These are phyloP conservation scores for Aphelenchoides bicaudatus DNA, from an alignment of 2,888 invertebrate genomes.

Conservation along the genomic window DNA sequence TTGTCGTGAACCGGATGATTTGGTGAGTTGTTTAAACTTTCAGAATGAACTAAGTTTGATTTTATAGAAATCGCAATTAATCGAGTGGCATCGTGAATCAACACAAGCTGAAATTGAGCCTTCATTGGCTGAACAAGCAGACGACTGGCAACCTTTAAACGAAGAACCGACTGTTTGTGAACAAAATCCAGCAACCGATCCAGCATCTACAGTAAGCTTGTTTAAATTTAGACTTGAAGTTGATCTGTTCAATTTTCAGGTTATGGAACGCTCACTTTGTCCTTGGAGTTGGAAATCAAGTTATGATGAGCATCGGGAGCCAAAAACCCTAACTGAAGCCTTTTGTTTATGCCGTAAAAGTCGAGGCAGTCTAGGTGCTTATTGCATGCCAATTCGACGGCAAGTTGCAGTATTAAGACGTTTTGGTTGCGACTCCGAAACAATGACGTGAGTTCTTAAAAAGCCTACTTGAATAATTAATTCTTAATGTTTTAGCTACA, in stretches of 20 bases:
- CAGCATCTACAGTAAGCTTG: constrained; percentile 7
- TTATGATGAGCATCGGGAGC: constrained; percentile 53
- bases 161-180: constrained; percentile 9
- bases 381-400: constrained; percentile 44
- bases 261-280: constrained; percentile 53
- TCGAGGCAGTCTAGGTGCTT: constrained; percentile 42
- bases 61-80: constrained; percentile 1
- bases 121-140: not conserved
- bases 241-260: constrained; percentile 22
- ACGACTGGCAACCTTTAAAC: constrained; percentile 5
- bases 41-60: not conserved
- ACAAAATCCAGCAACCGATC: constrained; percentile 18
- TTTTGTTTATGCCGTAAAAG: constrained; percentile 50
- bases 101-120: constrained; percentile 6
- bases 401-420: constrained; percentile 49
- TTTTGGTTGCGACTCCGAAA: constrained; percentile 41
- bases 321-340: constrained; percentile 53
- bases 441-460: constrained; percentile 30
- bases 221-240: not conserved
- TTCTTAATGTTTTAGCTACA: constrained; percentile 21
- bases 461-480: no score
- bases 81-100: constrained; percentile 7
- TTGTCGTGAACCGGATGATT: constrained; percentile 8
- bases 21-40: constrained; percentile 1
- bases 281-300: constrained; percentile 49